Evolutionary conservation across 2,113 vertebrate species (phyloP), one percentile per base, ranked within the genome.

Genomic region (Leucopsar rothschildi): DNA sequence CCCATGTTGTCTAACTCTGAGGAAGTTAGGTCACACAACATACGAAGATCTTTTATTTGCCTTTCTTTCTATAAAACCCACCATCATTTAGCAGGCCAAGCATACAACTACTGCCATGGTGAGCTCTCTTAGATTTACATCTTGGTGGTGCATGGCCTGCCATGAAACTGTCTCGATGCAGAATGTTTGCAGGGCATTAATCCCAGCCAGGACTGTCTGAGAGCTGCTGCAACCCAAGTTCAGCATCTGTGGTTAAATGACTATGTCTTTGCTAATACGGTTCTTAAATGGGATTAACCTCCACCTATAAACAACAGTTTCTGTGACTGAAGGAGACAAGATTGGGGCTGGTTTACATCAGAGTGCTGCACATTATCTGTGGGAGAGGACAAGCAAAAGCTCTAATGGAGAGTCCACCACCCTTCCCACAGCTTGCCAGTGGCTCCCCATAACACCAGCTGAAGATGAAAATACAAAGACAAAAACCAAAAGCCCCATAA

Each of bases 211-310:
- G 56, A 83, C 52, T 57, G 61, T 47, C 59, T 55, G 23, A 75
- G 66, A 92, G 49, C 44, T 12, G 28, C 82, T 59, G 85, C 79
- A 77, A 49, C 39, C 17, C 78, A 61, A 69, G 11, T 70, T 88
- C 18, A 96, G 52, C 60, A 92, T 95, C 72, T 93, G 75, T 71
- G 60, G 63, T 64, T 86, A 95, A 92, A 92, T 71, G 52, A 86
- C 64, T 92, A 27, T 18, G 0, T 72, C 37, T 94, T 16, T 57
- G 37, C 59, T 95, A 93, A 93, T 68, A 90, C 88, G 66, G 52
- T 78, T 92, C 95, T 95, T 90, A 93, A 78, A 86, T 9, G 44
- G 72, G 52, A 96, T 96, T 97, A 96, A 93, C 85, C 49, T 94
- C 37, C 64, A 81, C 21, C 88, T 86, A 92, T 70, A 86, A 94